A percentile compares a stretch with the other conserved stretches of the same genome.
Evolutionary conservation across 2,888 invertebrate genomes (phyloP).

Genomic region (Caenorhabditis angaria): DNA sequence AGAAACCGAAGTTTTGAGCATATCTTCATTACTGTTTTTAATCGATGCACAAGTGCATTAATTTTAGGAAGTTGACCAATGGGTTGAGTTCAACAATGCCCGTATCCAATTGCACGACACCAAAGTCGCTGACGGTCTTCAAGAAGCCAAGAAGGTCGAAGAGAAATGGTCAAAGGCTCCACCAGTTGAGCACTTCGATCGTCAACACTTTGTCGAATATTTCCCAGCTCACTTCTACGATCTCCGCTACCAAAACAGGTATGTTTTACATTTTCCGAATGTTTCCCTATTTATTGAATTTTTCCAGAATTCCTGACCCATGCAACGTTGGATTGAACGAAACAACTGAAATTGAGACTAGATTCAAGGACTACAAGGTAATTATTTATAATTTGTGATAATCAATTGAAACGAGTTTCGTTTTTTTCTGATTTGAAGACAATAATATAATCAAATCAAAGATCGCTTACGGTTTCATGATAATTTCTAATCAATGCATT

Average conservation of each 20-base stretch:
- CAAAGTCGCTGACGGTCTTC: slow-evolving; percentile 68
- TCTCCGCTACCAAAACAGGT: slow-evolving; percentile 65
- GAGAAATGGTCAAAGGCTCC: slow-evolving; percentile 71
- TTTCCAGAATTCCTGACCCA: slow-evolving; percentile 65
- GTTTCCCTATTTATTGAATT: not conserved
- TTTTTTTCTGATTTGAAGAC: not conserved
- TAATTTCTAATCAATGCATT: not conserved
- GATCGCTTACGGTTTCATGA: not conserved
- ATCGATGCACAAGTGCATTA: not conserved
- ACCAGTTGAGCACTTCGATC: slow-evolving; percentile 70
- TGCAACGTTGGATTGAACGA: slow-evolving; percentile 68
- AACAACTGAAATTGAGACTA: slow-evolving; percentile 60
- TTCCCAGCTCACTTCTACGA: slow-evolving; percentile 67
- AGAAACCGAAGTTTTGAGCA: slow-evolving; percentile 3
- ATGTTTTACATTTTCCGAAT: not conserved
- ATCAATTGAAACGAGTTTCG: not conserved
- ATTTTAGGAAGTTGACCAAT: slow-evolving; percentile 67
- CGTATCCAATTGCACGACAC: slow-evolving; percentile 65
- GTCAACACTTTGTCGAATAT: slow-evolving; percentile 68
- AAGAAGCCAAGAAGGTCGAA: slow-evolving; percentile 70
- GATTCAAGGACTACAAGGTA: slow-evolving; percentile 70
- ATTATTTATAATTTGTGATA: not conserved
- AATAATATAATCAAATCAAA: too few relatives aligned
- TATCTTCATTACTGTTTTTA: slow-evolving; percentile 3
- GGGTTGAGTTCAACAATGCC: slow-evolving; percentile 68